Base-by-base conservation (phyloP, 2,113 vertebrate species). In the Oncorhynchus keta region DNA sequence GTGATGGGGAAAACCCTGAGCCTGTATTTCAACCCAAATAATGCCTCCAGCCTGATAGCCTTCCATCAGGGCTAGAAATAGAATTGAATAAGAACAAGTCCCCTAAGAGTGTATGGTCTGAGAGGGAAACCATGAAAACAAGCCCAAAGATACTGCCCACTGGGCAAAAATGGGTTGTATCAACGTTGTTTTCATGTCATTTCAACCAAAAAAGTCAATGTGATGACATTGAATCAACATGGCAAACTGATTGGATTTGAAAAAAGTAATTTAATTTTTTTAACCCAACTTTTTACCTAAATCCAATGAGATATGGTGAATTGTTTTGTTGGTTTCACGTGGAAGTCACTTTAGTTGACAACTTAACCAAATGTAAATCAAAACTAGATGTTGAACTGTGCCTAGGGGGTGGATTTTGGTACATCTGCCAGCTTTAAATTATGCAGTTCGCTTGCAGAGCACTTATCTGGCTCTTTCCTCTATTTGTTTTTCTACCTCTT, bases 391-490 rank as follows among this genome's bases (percentile, higher is more conserved):
- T 45, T 45, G 9, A 45, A 45, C 39, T 45, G 39, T 45, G 39
- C 39, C 39, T 11, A 11, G 9, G 8, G 39, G 39, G 39, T 2
- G 65, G 72, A 82, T 85, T 83, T 70, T 76, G 84, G 78, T 81
- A 85, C 66, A 70, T 80, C 65, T 70, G 66, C 71, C 75, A 73
- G 78, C 69, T 78, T 89, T 90, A 88, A 92, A 92, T 92, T 87
- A 92, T 91, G 82, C 87, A 90, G 78, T 77, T 80, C 64, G 81
- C 51, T 69, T 81, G 87, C 79, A 75, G 73, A 82, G 82, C 85
- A 77, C 84, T 86, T 87, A 75, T 67, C 73, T 83, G 24, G 39
- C 72, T 51, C 64, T 75, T 67, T 48, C 22, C 76, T 22, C 20
- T 32, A 48, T 26, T 22, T 64, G 30, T 26, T 32, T 51, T 61